These are phyloP conservation scores for Myoxocephalus aenaeus DNA, from an alignment of 2,797 vertebrate species.

Conservation along the genomic window DNA sequence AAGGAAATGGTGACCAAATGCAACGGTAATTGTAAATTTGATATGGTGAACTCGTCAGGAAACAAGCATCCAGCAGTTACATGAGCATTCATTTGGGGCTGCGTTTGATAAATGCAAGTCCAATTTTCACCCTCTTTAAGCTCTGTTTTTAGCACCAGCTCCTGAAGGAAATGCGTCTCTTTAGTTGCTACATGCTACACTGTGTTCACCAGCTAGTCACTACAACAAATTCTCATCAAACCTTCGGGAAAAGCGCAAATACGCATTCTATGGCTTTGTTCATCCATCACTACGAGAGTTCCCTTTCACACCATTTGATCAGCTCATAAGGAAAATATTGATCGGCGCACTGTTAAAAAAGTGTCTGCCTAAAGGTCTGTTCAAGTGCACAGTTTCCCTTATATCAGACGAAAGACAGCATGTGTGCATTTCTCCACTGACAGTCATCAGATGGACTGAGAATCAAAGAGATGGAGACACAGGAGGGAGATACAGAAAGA, in stretches of 20 bases:
- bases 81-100: background rate
- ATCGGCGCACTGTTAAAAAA: background rate
- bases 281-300: no score
- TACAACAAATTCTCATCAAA: no score
- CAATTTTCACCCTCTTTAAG: background rate
- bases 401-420: conserved; percentile 3
- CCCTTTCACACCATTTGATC: background rate
- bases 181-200: background rate
- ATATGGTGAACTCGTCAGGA: background rate
- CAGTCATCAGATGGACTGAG: conserved; percentile 31
- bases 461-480: conserved; percentile 21
- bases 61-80: background rate
- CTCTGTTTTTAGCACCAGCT: no score
- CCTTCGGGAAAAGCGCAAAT: no score
- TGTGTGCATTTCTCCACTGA: conserved; percentile 17
- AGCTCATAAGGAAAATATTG: background rate
- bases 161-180: no score
- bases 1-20: conserved; percentile 11
- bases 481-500: background rate
- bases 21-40: background rate
- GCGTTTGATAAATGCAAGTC: background rate
- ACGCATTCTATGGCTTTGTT: no score
- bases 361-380: no score
- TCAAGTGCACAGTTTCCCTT: no score
- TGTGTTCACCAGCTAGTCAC: background rate